A percentile compares a stretch with the other conserved stretches of the same genome.
These are phyloP conservation scores for Caenorhabditis brenneri DNA, from an alignment of 1,140 invertebrate genomes.

Conservation along the genomic window DNA sequence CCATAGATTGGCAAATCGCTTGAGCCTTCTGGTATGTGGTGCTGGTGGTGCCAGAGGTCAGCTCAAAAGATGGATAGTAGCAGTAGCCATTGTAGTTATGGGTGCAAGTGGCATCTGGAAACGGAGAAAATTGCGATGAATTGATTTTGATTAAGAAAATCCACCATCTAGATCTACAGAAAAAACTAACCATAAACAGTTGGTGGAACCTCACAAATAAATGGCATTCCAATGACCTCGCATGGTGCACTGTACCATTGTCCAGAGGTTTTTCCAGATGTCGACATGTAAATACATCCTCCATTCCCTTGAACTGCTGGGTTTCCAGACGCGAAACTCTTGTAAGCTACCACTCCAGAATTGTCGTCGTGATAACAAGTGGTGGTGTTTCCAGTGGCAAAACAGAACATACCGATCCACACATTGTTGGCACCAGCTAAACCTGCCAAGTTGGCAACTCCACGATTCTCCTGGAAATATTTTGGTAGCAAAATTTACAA, in stretches of 20 bases:
- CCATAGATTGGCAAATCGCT: not conserved
- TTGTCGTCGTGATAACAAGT: not conserved
- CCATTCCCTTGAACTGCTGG: not conserved
- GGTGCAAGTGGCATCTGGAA: not conserved
- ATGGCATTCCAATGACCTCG: not conserved
- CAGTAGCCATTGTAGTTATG: conserved; percentile 4
- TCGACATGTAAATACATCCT: not conserved
- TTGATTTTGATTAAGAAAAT: not conserved
- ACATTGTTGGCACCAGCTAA: no score
- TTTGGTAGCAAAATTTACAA: no score
- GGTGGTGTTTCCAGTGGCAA: no score
- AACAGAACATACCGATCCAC: no score
- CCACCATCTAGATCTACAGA: no score
- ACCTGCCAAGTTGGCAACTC: no score
- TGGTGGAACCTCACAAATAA: not conserved
- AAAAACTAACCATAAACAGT: not conserved
- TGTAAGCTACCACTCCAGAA: not conserved
- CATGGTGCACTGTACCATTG: not conserved
- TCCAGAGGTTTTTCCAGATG: not conserved
- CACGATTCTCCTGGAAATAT: no score
- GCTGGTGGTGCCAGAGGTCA: not conserved
- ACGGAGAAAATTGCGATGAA: no score
- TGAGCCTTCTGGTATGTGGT: not conserved
- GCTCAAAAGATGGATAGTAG: not conserved
- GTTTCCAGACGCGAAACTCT: not conserved